Evolutionary conservation across 2,888 invertebrate genomes (phyloP), one percentile per base, ranked within the genome.

Genomic region (Girardia tigrina): DNA sequence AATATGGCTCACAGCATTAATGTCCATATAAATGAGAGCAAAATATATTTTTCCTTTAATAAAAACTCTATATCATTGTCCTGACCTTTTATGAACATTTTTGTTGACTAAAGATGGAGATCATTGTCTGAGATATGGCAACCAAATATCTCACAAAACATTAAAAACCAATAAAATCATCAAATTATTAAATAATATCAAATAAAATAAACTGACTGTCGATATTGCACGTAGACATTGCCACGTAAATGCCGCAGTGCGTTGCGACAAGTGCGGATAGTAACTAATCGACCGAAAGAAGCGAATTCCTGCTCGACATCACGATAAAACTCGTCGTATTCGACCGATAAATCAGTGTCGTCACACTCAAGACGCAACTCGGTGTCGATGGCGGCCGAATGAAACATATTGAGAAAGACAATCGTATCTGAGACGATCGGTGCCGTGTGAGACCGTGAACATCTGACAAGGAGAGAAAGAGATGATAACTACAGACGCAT

Each of bases 151-250:
- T n/a, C n/a, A n/a, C n/a, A n/a, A n/a, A n/a, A n/a, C n/a, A n/a
- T n/a, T n/a, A n/a, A n/a, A n/a, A n/a, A n/a, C n/a, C n/a, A n/a
- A n/a, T n/a, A n/a, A n/a, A n/a, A n/a, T n/a, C n/a, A n/a, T n/a
- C n/a, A n/a, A n/a, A n/a, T n/a, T n/a, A n/a, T n/a, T n/a, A n/a
- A n/a, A n/a, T n/a, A n/a, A n/a, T n/a, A n/a, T n/a, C n/a, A n/a
- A n/a, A n/a, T n/a, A n/a, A 56, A 20, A 28, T 20, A 4, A 4
- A 8, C 73, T 56, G 26, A 74, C 74, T 36, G 42, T 20, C 56
- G 74, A 36, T 74, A 74, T 69, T 74, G 42, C 4, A 74, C 23
- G 26, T 74, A 74, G 26, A 74, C 74, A 23, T 42, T 74, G 74
- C 74, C 74, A 23, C 74, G 23, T n/a, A 74, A 28, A 42, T 74